These are phyloP conservation scores for Cecropterus lyciades DNA, from an alignment of 1,140 invertebrate genomes.

Conservation along the genomic window DNA sequence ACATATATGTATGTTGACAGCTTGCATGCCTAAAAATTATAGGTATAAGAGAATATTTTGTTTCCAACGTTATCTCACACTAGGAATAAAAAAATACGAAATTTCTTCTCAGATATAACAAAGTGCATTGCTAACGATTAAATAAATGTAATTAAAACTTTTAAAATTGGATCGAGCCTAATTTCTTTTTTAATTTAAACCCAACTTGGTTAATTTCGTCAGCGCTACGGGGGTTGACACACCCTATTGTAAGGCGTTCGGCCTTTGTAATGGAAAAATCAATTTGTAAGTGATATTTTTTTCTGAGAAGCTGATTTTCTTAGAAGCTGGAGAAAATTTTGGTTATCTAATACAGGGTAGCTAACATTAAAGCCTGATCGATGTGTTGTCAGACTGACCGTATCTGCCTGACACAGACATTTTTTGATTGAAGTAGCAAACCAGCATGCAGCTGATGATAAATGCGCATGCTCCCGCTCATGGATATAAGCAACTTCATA, in stretches of 20 bases:
- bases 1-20: too few relatives aligned
- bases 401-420: too few relatives aligned
- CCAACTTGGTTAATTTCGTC: conserved; percentile 73
- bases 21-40: too few relatives aligned
- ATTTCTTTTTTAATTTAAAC: conserved; percentile 82
- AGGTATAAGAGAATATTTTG: too few relatives aligned
- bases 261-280: conserved; percentile 60
- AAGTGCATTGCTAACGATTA: conserved; percentile 57
- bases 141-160: conserved; percentile 84
- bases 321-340: background rate
- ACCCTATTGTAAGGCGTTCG: conserved; percentile 62
- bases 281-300: conserved; percentile 15
- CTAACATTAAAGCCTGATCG: too few relatives aligned
- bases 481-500: too few relatives aligned
- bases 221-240: conserved; percentile 74
- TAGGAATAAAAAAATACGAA: background rate
- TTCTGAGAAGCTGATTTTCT: background rate
- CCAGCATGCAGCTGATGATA: too few relatives aligned
- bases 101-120: background rate
- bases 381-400: too few relatives aligned
- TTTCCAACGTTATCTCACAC: too few relatives aligned
- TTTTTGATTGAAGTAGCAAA: too few relatives aligned
- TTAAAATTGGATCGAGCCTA: conserved; percentile 70
- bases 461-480: too few relatives aligned
- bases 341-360: too few relatives aligned